Base-by-base conservation (phyloP, 2,113 vertebrate genomes). In the Sisor rabdophorus region DNA sequence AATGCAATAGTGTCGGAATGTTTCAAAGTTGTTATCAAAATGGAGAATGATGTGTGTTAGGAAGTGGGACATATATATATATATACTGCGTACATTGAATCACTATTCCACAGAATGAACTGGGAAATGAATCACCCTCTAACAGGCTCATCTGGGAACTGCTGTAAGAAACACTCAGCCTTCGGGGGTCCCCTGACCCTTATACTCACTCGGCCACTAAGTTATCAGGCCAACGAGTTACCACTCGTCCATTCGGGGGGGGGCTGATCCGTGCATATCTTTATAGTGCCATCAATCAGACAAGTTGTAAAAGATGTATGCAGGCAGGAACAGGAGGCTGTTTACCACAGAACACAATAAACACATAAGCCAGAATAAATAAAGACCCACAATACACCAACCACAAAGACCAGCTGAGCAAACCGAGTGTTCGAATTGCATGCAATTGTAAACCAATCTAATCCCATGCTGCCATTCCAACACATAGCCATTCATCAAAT, bases 401-500 rank as follows among this genome's bases (percentile, higher is more conserved):
- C 65, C 65, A 52, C 65, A 50, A 52, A 69, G 47, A 52, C 15
- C 73, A 72, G 70, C 70, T 58, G 70, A 72, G 28, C 30, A 75
- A 75, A 64, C 47, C 5, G 48, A 36, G 16, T 52, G 47, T 69
- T 69, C 24, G 52, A 69, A 69, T 12, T 52, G 58, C 58, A 30
- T 40, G 19, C 70, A 40, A 36, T 55, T 55, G 54, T 58, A 55
- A 40, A 56, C 36, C 55, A 55, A 60, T 40, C 63, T 52, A 40
- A 77, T 77, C 47, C 76, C 50, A 36, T 9, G 28, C 76, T 26
- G 54, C 65, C 75, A 24, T 59, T 59, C 40, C 54, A 60, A 47
- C 50, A 56, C 52, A 28, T 47, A 55, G 1, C 17, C 75, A 70
- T 77, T 53, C 76, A 61, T 77, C 76, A 77, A 63, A 63, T 50